A percentile compares a stretch with the other conserved stretches of the same genome.
Evolutionary conservation across 2,113 vertebrate genomes (phyloP).

Genomic region (Tychaedon coryphoeus): DNA sequence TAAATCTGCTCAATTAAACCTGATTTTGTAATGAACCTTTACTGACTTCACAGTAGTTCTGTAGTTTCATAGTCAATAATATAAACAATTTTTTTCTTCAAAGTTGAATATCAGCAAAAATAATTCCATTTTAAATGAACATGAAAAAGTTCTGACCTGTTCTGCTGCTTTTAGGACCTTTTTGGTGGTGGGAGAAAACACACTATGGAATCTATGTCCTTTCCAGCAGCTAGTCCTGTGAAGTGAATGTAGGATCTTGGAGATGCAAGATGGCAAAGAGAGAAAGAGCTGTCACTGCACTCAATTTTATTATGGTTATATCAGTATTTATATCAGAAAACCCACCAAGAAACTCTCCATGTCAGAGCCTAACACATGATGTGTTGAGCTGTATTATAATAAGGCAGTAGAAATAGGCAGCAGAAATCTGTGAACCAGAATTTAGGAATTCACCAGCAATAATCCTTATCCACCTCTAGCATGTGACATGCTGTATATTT

Average conservation of each 20-base stretch:
- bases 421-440: not conserved
- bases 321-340: not conserved
- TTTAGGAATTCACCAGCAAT: not conserved
- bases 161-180: not conserved
- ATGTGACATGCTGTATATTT: not conserved
- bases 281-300: not conserved
- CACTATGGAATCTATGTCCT: not conserved
- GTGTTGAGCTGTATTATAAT: not conserved
- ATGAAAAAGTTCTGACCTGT: not conserved
- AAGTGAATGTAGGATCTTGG: not conserved
- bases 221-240: not conserved
- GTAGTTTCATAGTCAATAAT: not conserved
- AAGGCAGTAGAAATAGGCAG: not conserved
- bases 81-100: not conserved
- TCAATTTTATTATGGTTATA: not conserved
- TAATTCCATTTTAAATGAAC: not conserved
- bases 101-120: not conserved
- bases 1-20: too few species aligned
- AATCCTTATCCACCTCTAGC: not conserved
- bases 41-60: not conserved
- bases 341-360: not conserved
- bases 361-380: not conserved
- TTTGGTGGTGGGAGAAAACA: not conserved
- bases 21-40: not conserved
- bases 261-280: not conserved